Conservation (phyloP, 2,113 vertebrate species). For the Anoplopoma fimbria region DNA sequence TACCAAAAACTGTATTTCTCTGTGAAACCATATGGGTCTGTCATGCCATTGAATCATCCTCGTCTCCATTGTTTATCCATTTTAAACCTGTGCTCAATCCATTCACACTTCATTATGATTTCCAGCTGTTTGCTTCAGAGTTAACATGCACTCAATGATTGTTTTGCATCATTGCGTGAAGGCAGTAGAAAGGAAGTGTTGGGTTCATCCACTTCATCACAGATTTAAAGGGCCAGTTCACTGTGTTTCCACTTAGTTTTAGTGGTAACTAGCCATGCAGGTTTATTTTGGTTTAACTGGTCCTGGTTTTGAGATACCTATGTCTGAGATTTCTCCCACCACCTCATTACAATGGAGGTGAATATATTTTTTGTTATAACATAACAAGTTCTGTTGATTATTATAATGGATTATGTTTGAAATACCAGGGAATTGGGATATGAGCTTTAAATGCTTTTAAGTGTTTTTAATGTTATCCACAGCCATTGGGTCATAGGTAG, state of each 20-base stretch:
- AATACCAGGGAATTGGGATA: too few relatives aligned
- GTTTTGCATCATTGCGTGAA: not conserved
- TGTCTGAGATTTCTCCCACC: not conserved
- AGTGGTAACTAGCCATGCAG: not conserved
- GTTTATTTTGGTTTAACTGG: not conserved
- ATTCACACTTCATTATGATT: not conserved
- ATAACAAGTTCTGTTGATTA: not conserved
- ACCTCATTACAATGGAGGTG: not conserved
- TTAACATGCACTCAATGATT: not conserved
- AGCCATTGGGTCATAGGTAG: not conserved
- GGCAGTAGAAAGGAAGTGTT: not conserved
- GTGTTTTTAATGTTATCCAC: not conserved
- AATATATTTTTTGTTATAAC: not conserved
- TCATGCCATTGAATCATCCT: constrained; percentile 1
- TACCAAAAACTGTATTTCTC: not conserved
- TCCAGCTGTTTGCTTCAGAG: not conserved
- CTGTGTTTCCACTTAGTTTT: not conserved
- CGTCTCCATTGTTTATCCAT: constrained; percentile 6
- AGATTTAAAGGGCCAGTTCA: not conserved
- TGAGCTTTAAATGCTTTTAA: too few relatives aligned
- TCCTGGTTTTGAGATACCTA: not conserved
- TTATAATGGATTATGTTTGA: not conserved
- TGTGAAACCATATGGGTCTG: not conserved
- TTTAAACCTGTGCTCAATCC: not conserved
- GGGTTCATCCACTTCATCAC: not conserved